A percentile compares a stretch with the other conserved stretches of the same genome.
These are phyloP conservation scores for Philereme vetulata DNA, from an alignment of 2,888 invertebrate species.

Conservation along the genomic window DNA sequence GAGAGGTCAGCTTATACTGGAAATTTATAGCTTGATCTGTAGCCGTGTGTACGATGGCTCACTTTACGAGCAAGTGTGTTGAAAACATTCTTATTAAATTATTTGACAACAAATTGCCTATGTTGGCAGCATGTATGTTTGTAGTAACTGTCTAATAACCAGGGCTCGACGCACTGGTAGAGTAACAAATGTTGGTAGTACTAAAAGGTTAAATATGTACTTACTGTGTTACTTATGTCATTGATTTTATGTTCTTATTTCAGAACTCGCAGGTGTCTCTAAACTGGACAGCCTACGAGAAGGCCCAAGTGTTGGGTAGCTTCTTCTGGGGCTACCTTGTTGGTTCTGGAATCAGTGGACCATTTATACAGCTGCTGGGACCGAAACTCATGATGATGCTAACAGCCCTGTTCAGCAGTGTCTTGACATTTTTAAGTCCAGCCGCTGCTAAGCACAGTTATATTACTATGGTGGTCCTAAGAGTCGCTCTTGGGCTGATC, in stretches of 20 bases:
- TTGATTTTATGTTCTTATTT: slow-evolving; percentile 13
- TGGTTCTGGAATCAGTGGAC: slow-evolving; percentile 45
- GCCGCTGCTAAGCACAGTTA: slow-evolving; percentile 27
- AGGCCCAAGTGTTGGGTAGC: slow-evolving; percentile 79
- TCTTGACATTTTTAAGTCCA: slow-evolving; percentile 28
- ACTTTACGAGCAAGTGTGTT: no score
- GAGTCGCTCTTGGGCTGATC: slow-evolving; percentile 80
- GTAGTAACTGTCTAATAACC: no score
- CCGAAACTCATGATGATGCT: slow-evolving; percentile 20
- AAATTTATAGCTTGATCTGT: no score
- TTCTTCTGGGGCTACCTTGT: slow-evolving; percentile 85
- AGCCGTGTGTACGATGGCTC: no score
- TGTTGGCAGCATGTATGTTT: no score
- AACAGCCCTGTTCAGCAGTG: slow-evolving; percentile 4
- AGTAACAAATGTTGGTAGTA: no score
- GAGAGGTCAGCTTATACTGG: no score
- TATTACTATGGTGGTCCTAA: slow-evolving; percentile 41
- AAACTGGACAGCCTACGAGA: slow-evolving; percentile 76
- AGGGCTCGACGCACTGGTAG: no score
- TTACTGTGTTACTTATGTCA: no score
- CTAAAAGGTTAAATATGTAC: no score
- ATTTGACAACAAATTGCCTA: no score
- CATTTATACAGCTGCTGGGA: slow-evolving; percentile 24
- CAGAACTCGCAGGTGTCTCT: slow-evolving; percentile 35
- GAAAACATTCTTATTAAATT: no score